A percentile compares a stretch with the other conserved stretches of the same genome.
phyloP scores from a whole-genome alignment of 2,797 vertebrate species.

The Sebastes flavidus region DNA sequence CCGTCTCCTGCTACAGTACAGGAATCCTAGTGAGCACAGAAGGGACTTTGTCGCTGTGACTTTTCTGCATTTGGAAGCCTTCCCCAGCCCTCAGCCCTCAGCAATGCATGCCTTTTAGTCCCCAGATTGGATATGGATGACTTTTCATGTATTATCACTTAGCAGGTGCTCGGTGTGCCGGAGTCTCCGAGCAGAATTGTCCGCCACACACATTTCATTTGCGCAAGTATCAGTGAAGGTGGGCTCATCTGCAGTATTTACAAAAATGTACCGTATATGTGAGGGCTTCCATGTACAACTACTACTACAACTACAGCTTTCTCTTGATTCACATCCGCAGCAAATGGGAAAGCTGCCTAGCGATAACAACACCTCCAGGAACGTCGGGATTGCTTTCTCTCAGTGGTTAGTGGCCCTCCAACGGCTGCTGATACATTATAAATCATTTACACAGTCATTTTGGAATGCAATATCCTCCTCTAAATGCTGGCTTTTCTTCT shows the following conservation, averaged over 20 bases:
- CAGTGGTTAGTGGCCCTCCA: slow-evolving; percentile 72
- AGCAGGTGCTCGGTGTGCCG: slow-evolving; percentile 45
- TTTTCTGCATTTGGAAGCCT: slow-evolving; percentile 52
- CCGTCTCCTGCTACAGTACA: slow-evolving; percentile 1
- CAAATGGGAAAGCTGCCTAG: slow-evolving; percentile 59
- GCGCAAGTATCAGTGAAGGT: slow-evolving; percentile 9
- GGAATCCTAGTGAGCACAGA: slow-evolving; percentile 14
- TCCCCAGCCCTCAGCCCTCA: slow-evolving; percentile 31
- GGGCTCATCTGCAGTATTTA: slow-evolving; percentile 29
- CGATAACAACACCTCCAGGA: slow-evolving; percentile 77
- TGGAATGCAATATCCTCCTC: slow-evolving; percentile 81
- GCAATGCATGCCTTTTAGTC: slow-evolving; percentile 59
- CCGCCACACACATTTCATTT: slow-evolving; percentile 37
- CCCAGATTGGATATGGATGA: slow-evolving; percentile 62
- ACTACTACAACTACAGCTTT: slow-evolving; percentile 44
- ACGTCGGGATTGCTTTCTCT: slow-evolving; percentile 75
- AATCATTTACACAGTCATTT: slow-evolving; percentile 85
- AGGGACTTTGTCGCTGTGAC: slow-evolving; percentile 40
- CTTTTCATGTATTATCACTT: slow-evolving; percentile 59
- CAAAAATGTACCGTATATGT: slow-evolving; percentile 35
- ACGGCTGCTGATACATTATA: slow-evolving; percentile 79
- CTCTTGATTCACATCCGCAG: slow-evolving; percentile 42
- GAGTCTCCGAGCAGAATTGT: slow-evolving; percentile 41
- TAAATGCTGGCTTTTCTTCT: slow-evolving; percentile 79
- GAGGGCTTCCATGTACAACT: slow-evolving; percentile 15